Evolutionary conservation across 2,888 invertebrate species (phyloP).

Genomic region (Torymus auratus): DNA sequence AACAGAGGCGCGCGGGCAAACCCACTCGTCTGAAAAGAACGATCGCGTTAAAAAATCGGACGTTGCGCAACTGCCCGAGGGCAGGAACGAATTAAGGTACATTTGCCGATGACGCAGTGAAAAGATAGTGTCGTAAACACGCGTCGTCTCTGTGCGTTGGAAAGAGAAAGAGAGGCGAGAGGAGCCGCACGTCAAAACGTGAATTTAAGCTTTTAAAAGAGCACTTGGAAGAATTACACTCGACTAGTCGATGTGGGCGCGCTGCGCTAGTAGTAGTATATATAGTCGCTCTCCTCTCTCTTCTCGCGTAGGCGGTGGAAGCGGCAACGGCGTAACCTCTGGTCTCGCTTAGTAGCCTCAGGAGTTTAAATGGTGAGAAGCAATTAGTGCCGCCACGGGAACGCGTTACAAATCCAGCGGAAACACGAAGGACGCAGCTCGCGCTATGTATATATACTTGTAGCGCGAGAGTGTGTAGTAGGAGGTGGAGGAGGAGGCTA

Average conservation of each 20-base stretch:
- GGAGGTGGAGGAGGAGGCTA: too few species aligned
- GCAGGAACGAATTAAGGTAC: constrained; percentile 27
- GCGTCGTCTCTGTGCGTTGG: neutral
- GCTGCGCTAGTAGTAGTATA: neutral
- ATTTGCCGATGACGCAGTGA: constrained; percentile 38
- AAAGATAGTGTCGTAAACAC: constrained; percentile 10
- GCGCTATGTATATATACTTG: too few species aligned
- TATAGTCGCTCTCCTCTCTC: neutral
- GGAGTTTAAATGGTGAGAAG: constrained; percentile 60
- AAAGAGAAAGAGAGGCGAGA: too few species aligned
- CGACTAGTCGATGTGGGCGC: neutral
- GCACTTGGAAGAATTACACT: constrained; percentile 47
- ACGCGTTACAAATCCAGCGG: constrained; percentile 57
- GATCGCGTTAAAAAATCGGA: neutral
- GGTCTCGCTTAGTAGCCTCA: constrained; percentile 55
- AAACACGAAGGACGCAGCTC: constrained; percentile 46
- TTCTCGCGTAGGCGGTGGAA: constrained; percentile 25
- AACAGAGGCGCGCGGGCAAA: too few species aligned
- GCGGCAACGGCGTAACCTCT: constrained; percentile 47
- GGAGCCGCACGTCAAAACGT: constrained; percentile 22
- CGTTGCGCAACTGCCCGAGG: neutral
- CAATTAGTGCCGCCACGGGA: constrained; percentile 59
- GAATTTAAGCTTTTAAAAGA: constrained; percentile 20
- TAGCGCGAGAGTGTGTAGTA: too few species aligned
- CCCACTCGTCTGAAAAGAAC: neutral